Evolutionary conservation across 2,797 vertebrate genomes (phyloP).

Genomic region (Phrynocephalus vlangalii): DNA sequence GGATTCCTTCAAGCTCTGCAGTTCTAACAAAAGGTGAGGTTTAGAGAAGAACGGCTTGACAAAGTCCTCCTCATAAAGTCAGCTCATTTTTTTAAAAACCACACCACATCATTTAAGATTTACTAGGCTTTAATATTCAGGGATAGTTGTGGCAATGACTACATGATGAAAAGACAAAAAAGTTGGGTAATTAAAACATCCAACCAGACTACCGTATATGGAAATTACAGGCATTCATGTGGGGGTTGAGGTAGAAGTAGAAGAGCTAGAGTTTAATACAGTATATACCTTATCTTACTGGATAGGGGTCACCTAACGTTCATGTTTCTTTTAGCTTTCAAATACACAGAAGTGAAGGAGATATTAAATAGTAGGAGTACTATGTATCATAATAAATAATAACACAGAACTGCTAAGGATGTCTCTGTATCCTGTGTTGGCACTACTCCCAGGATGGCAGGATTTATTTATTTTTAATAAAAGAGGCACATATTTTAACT

Average conservation of each 20-base stretch:
- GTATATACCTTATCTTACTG: background rate
- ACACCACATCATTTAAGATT: background rate
- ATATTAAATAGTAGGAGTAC: background rate
- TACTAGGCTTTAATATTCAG: background rate
- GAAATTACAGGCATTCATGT: background rate
- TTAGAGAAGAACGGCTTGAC: background rate
- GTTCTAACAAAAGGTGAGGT: background rate
- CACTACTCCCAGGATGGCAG: conserved; percentile 2
- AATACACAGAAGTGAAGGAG: background rate
- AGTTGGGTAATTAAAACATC: background rate
- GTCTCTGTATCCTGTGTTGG: conserved; percentile 9
- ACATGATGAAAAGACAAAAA: background rate
- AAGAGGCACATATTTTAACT: background rate
- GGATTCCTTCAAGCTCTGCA: too few species aligned
- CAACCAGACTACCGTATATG: background rate
- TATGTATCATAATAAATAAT: background rate
- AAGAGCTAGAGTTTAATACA: background rate
- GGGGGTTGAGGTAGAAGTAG: background rate
- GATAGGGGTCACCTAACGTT: background rate
- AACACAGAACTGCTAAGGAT: background rate
- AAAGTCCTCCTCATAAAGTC: background rate
- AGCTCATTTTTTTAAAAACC: background rate
- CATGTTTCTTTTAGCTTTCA: background rate
- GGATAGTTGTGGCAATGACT: background rate
- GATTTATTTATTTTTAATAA: background rate